Conservation (phyloP, 2,888 invertebrate species). For the Mylabris sibirica region DNA sequence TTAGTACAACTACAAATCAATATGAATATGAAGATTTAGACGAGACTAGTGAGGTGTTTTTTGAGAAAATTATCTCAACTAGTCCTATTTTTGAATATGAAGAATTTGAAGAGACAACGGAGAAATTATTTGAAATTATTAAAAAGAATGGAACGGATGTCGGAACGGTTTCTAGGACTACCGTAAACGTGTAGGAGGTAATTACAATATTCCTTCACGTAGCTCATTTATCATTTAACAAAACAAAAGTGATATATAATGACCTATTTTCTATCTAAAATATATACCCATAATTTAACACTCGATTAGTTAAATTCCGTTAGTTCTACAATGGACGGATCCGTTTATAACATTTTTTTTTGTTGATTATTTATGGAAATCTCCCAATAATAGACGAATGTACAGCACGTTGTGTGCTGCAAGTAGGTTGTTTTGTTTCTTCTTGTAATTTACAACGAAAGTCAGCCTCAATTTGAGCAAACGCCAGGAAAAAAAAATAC, state of each 20-base stretch:
- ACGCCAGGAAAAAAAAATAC: too few relatives aligned
- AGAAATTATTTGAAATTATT: conserved; percentile 39
- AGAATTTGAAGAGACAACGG: conserved; percentile 38
- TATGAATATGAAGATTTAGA: conserved; percentile 39
- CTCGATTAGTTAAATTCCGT: not conserved
- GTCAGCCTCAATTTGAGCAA: conserved; percentile 1
- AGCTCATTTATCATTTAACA: not conserved
- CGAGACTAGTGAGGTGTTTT: conserved; percentile 40
- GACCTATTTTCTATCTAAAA: not conserved
- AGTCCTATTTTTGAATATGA: conserved; percentile 36
- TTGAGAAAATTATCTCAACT: conserved; percentile 37
- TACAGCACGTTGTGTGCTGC: not conserved
- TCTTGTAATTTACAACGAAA: not conserved
- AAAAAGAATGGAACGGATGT: not conserved
- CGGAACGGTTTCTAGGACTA: conserved; percentile 14
- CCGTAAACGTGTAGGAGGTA: conserved; percentile 17
- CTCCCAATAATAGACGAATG: not conserved
- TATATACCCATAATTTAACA: too few relatives aligned
- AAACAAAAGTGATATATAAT: not conserved
- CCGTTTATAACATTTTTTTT: too few relatives aligned
- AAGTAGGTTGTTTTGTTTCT: not conserved
- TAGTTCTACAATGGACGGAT: not conserved
- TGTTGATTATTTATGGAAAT: not conserved
- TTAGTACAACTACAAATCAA: not conserved
- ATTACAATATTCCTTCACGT: conserved; percentile 11